Conservation (phyloP, 2,797 vertebrate genomes). For the Leucoraja ocellata region DNA sequence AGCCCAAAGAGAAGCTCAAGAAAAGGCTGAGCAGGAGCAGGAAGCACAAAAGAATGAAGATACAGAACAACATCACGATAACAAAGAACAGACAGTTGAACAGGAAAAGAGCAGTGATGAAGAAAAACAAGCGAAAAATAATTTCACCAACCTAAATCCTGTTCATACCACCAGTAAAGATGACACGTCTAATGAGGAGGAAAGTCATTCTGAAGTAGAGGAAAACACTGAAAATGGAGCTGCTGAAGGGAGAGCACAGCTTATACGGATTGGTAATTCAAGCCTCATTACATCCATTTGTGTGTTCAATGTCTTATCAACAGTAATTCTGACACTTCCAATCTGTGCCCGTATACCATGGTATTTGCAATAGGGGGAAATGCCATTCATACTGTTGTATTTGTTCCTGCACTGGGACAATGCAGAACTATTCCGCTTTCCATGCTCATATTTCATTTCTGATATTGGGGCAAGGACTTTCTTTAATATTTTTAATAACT, state of each 20-base stretch:
- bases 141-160: conserved; percentile 47
- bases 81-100: conserved; percentile 48
- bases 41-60: conserved; percentile 43
- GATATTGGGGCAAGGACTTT: neutral
- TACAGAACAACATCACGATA: conserved; percentile 47
- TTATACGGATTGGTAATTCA: conserved; percentile 69
- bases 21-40: conserved; percentile 56
- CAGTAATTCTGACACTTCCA: neutral
- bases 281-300: neutral
- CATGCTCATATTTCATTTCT: neutral
- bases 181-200: conserved; percentile 51
- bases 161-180: conserved; percentile 36
- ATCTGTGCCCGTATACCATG: neutral
- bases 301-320: neutral
- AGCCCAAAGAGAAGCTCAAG: conserved; percentile 61
- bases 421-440: neutral
- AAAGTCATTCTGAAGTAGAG: conserved; percentile 53
- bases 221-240: conserved; percentile 46
- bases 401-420: neutral
- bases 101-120: conserved; percentile 46
- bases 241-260: conserved; percentile 49
- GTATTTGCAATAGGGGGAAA: neutral
- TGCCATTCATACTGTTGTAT: neutral
- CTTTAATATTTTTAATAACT: too few relatives aligned
- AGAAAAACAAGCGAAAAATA: conserved; percentile 44